Evolutionary conservation across 2,113 vertebrate species (phyloP), one percentile per base, ranked within the genome.

Genomic region (Rhinopithecus roxellana): DNA sequence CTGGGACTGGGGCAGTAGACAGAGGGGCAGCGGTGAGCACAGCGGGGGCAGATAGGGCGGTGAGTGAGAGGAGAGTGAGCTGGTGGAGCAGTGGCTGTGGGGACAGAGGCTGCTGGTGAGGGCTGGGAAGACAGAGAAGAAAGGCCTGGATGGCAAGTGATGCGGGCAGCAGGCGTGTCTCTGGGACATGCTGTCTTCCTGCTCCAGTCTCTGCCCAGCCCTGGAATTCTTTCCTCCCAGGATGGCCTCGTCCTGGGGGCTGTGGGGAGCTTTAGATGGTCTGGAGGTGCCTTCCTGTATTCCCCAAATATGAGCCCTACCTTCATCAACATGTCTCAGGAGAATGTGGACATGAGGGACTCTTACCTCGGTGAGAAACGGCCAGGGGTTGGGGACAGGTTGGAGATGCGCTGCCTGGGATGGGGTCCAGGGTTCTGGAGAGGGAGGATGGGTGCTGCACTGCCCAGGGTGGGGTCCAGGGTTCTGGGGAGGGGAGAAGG

Each of bases 291-390:
- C 59, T 97, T 98, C 67, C 22, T 98, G 2, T 98, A 97, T 16
- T 12, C 93, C 22, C 2, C 12, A 32, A 59, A n/a, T 4, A 38
- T 0, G 32, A 85, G 0, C 1, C 18, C 78, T 57, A 77, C 27
- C 13, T 98, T 98, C 90, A 98, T 98, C 91, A 97, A 95, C 55
- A 69, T 93, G 85, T 93, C 97, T 88, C 91, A 87, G 90, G 59
- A 90, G 45, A 38, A 67, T 12, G 18, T 40, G 84, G 95, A 98
- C 93, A 97, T 95, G 97, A 86, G 75, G 6, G 92, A 97, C 18
- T 93, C 98, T 55, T 98, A 98, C 50, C 89, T 98, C n/a, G 98
- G 98, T 98, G 95, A 97, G 96, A 64, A 74, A 20, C 27, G 84
- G n/a, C 38, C 25, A 27, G 55, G 55, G 59, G 16, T 43, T 30